These are phyloP conservation scores for Drosophila hawaiiensis DNA, from an alignment of 2,888 invertebrate species.

Conservation along the genomic window DNA sequence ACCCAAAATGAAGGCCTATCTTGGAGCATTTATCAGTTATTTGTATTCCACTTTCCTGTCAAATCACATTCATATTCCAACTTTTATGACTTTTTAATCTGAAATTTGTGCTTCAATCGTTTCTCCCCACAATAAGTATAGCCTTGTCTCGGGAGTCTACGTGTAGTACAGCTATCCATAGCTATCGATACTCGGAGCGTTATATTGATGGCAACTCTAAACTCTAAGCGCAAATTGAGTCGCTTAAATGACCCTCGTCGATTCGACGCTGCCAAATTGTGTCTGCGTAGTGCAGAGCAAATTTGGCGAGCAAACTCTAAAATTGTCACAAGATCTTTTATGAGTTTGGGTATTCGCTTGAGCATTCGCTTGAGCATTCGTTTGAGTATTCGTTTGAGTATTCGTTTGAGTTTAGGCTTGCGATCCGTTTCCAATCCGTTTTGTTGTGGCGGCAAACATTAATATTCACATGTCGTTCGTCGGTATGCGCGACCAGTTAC, in stretches of 20 bases:
- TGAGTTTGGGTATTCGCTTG: background rate
- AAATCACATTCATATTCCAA: background rate
- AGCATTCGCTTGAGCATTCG: background rate
- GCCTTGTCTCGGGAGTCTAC: background rate
- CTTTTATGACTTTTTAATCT: background rate
- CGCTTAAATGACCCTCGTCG: constrained; percentile 9
- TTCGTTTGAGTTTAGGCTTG: constrained; percentile 13
- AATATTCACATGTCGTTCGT: constrained; percentile 82
- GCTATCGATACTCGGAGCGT: background rate
- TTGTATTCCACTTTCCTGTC: background rate
- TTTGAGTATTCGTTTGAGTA: constrained; percentile 37
- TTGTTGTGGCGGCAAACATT: constrained; percentile 73
- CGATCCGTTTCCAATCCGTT: constrained; percentile 52
- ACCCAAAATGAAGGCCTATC: background rate
- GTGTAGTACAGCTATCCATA: background rate
- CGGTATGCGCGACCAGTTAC: constrained; percentile 61
- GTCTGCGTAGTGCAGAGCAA: constrained; percentile 23
- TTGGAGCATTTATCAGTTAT: background rate
- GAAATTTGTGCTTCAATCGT: background rate
- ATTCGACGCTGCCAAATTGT: constrained; percentile 2
- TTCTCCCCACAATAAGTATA: too few relatives aligned
- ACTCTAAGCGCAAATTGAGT: background rate
- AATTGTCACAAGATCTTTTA: constrained; percentile 68
- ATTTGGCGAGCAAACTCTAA: constrained; percentile 41
- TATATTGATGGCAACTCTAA: background rate